These are phyloP conservation scores for Mimachlamys varia DNA, from an alignment of 2,888 invertebrate genomes.

Conservation along the genomic window DNA sequence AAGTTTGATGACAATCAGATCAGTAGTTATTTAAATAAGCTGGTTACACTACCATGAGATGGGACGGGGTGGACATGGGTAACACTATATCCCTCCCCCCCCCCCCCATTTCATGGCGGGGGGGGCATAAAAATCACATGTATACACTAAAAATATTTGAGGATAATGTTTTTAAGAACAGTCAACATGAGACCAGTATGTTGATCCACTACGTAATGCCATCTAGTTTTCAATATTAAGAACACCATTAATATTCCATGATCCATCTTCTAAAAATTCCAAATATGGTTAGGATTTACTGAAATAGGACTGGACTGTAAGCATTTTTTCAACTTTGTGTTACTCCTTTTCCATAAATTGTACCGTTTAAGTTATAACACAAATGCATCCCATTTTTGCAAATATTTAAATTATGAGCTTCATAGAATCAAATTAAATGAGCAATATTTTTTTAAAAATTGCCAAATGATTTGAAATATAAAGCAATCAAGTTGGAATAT, in stretches of 20 bases:
- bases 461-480: not conserved
- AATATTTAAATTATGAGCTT: not conserved
- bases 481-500: not conserved
- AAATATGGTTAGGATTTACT: not conserved
- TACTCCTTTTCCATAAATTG: not conserved
- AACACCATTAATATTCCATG: no score
- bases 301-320: not conserved
- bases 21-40: no score
- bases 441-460: not conserved
- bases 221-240: not conserved
- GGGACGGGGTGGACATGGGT: no score
- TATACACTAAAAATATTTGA: no score
- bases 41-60: no score
- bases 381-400: no score
- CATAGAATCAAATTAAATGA: not conserved
- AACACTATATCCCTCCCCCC: no score
- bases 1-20: no score
- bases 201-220: not conserved
- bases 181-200: conserved; percentile 32
- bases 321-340: no score
- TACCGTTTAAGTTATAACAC: not conserved
- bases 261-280: not conserved
- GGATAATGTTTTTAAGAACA: no score
- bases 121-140: no score
- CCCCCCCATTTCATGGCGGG: no score